phyloP scores from a whole-genome alignment of 2,113 vertebrate genomes.

The Sprattus sprattus region DNA sequence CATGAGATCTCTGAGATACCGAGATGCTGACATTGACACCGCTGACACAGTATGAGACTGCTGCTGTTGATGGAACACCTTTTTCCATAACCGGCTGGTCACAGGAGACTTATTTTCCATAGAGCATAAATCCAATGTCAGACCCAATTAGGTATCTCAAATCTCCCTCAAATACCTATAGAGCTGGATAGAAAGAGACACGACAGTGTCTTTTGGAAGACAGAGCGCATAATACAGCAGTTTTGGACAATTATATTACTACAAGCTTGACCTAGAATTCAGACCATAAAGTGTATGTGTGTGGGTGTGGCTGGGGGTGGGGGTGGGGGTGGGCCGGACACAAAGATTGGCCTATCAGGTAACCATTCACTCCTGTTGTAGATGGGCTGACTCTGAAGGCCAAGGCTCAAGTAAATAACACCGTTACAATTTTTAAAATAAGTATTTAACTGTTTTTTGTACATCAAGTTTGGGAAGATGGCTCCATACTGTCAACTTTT shows the following conservation, averaged over 20 bases:
- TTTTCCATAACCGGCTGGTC: not conserved
- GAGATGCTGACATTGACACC: not conserved
- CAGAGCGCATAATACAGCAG: not conserved
- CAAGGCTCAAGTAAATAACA: not conserved
- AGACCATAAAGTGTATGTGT: not conserved
- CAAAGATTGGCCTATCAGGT: not conserved
- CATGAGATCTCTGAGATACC: not conserved
- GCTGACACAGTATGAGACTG: not conserved
- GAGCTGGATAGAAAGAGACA: not conserved
- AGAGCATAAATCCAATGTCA: not conserved
- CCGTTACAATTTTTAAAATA: not conserved
- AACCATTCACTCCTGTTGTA: not conserved
- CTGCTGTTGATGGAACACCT: not conserved
- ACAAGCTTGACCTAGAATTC: not conserved
- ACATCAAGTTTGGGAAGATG: not conserved
- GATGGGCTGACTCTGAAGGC: not conserved
- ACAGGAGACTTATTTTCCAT: not conserved
- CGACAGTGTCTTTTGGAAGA: not conserved
- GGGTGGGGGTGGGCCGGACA: not conserved
- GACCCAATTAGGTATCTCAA: not conserved
- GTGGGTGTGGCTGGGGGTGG: not conserved
- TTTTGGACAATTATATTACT: not conserved
- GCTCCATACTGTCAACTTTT: not conserved
- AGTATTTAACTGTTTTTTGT: not conserved
- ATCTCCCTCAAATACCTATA: not conserved